A percentile compares a stretch with the other conserved stretches of the same genome.
Evolutionary conservation across 2,888 invertebrate genomes (phyloP).

Genomic region (Drosophila birchii): DNA sequence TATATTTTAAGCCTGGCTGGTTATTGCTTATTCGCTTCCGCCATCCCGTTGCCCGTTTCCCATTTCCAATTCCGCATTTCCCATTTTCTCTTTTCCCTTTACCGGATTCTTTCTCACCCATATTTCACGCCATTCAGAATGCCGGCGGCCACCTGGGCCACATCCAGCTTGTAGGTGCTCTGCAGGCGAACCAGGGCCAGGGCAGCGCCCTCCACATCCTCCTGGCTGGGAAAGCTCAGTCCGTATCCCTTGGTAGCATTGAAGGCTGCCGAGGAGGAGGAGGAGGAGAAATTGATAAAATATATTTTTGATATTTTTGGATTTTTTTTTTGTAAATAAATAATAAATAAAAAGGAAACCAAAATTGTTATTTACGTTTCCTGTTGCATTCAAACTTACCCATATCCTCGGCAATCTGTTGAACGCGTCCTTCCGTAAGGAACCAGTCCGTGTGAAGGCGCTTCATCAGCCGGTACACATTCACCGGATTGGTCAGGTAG

Average conservation of each 20-base stretch:
- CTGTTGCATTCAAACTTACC: constrained; percentile 46
- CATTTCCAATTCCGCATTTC: not conserved
- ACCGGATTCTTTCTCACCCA: constrained; percentile 85
- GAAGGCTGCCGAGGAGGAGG: constrained; percentile 86
- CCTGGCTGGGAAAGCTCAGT: constrained; percentile 92
- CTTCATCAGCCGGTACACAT: constrained; percentile 96
- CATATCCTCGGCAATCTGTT: constrained; percentile 87
- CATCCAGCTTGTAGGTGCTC: constrained; percentile 95
- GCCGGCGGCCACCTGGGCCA: constrained; percentile 93
- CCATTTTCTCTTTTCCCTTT: not conserved
- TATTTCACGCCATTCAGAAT: constrained; percentile 93
- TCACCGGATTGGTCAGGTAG: constrained; percentile 96
- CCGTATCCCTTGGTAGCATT: constrained; percentile 88
- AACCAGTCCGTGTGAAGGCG: constrained; percentile 96
- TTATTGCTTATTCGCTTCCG: constrained; percentile 67
- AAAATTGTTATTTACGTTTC: not conserved
- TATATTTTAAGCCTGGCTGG: constrained; percentile 65
- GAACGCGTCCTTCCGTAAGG: constrained; percentile 90
- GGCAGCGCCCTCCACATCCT: constrained; percentile 97
- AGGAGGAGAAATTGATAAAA: not conserved
- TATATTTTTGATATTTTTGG: not conserved
- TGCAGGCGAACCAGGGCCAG: constrained; percentile 96
- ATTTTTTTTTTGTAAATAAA: too few species aligned
- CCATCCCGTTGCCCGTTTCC: not conserved
- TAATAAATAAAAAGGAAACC: too few species aligned